Evolutionary conservation across 1,140 invertebrate genomes (phyloP), one percentile per base, ranked within the genome.

Genomic region (Atta colombica): DNA sequence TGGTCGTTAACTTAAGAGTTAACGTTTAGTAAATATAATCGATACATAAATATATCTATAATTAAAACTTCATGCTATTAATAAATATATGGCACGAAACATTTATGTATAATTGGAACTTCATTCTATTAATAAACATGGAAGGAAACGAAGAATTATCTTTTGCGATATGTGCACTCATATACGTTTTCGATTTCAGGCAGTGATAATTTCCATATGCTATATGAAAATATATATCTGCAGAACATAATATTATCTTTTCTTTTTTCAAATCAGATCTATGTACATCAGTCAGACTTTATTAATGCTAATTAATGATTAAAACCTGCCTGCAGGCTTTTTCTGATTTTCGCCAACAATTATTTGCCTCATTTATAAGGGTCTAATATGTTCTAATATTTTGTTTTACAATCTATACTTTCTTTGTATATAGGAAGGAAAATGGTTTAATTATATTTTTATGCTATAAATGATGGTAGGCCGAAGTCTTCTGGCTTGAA

Each of bases 401-500:
- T n/a, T 69, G 4, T 69, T 65, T 85, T 3, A 0, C 3, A 2
- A 58, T 1, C 31, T 66, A 80, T 45, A 45, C 10, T 45, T 45
- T 0, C 39, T 45, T 45, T 45, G 39, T 45, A 45, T 45, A 7
- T 45, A 45, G 39, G 8, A 45, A 78, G 25, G 5, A 3, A 58
- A 16, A 39, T 61, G 65, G 53, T 68, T 45, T 45, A 45, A 45
- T 45, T 45, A 45, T 45, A 45, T 45, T 45, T 77, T 77, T 14
- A 85, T n/a, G 49, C 60, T 90, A 96, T 90, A 91, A 97, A 98
- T 60, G 98, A 95, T 4, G 98, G 98, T 84, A 99, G 94, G 8
- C 98, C 98, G 96, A 99, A 99, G 0, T 96, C 88, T 96, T 98
- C 97, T 0, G 98, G 98, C 92, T 97, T 96, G 91, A 99, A 99